phyloP scores from a whole-genome alignment of 37 sponge, comb jelly and placozoan genomes.

The Ianthella basta region DNA sequence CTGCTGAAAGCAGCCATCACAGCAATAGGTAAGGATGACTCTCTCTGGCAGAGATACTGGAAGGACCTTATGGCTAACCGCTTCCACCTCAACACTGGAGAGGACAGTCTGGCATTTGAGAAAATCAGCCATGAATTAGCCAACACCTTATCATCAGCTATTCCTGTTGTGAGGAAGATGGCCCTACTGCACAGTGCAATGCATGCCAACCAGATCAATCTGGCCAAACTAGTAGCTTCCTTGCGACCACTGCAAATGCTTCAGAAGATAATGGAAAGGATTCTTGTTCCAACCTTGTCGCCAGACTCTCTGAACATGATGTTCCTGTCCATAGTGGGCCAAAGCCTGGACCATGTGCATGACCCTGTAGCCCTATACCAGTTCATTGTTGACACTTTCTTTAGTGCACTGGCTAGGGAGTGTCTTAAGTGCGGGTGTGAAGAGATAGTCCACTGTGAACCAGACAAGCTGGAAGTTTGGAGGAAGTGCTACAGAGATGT shows the following conservation, averaged over 20 bases:
- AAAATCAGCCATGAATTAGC: constrained; percentile 37
- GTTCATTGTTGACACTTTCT: constrained; percentile 56
- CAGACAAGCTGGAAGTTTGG: constrained; percentile 50
- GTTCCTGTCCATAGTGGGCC: neutral
- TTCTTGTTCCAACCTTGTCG: neutral
- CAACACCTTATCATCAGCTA: too few species aligned
- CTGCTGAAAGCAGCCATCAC: constrained; percentile 22
- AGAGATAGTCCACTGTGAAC: neutral
- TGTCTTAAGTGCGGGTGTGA: neutral
- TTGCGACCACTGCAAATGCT: constrained; percentile 61
- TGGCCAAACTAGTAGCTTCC: constrained; percentile 59
- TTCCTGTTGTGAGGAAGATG: constrained; percentile 22
- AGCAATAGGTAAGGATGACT: constrained; percentile 28
- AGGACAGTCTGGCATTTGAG: constrained; percentile 19
- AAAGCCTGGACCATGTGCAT: constrained; percentile 6
- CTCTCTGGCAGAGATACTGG: constrained; percentile 60
- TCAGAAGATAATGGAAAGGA: neutral
- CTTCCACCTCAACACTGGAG: constrained; percentile 45
- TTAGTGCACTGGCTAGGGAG: constrained; percentile 52
- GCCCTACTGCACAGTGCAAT: constrained; percentile 52
- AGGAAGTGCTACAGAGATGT: constrained; percentile 58
- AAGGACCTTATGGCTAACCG: constrained; percentile 61
- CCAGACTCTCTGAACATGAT: neutral
- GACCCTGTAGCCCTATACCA: constrained; percentile 40
- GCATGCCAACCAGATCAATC: constrained; percentile 62